Evolutionary conservation across 1,140 invertebrate genomes (phyloP), one percentile per base, ranked within the genome.

Genomic region (Anagrus nilaparvatae): DNA sequence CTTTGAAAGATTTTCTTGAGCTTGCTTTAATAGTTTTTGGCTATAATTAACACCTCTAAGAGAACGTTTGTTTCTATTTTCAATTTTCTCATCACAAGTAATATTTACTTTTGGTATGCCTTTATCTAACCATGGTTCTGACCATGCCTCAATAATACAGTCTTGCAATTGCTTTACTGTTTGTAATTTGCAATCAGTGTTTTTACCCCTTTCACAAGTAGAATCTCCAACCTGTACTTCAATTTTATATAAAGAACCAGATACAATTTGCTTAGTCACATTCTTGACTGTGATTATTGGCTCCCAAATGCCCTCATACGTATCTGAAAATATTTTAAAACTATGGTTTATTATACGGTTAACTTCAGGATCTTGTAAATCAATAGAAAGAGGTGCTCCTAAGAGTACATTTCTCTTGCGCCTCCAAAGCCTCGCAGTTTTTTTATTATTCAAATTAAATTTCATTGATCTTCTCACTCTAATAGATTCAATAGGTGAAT

Each of bases 91-190:
- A 34, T 65, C 51, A 41, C 75, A 78, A 7, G 58, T 56, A 0
- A 76, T 63, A 14, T 76, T 70, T 27, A 46, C 33, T 27, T 71
- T 43, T 2, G 56, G 56, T 28, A 44, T 60, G 1, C 65, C 71
- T 13, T 73, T 55, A 24, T 73, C 58, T 3, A 75, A 5, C 80
- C 79, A 82, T 3, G 77, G 64, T 44, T 70, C 65, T 31, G 79
- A 75, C 71, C 70, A 77, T 28, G 79, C 57, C 10, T 59, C 59
- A 2, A 80, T 59, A 3, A 67, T 33, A 47, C 79, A 84, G 5
- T 55, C 51, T 21, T 59, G 52, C 0, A 56, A 20, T 12, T 58
- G 46, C 10, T 56, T 46, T 32, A 57, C 49, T 0, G 51, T 18
- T 14, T 50, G 52, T 6, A 60, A 28, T 17, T 58, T 36, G 34